These are phyloP conservation scores for Delia radicum DNA, from an alignment of 1,140 invertebrate genomes.

Conservation along the genomic window DNA sequence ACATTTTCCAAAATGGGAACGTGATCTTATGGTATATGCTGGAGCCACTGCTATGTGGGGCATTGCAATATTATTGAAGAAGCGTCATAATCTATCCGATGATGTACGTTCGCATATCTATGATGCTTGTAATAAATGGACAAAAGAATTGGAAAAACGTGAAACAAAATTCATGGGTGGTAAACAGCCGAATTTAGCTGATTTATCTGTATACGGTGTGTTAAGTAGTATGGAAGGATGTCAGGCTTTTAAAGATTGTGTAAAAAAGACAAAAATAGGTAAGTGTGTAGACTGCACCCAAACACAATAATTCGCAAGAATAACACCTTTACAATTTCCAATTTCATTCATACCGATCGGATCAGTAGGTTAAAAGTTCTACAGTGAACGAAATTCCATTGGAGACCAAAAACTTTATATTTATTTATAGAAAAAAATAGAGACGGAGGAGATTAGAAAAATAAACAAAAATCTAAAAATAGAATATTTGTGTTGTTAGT, in stretches of 20 bases:
- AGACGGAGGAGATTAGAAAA: too few species aligned
- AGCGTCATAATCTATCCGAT: constrained; percentile 80
- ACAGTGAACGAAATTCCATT: too few species aligned
- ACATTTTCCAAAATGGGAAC: constrained; percentile 83
- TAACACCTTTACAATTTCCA: too few species aligned
- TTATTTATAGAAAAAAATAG: too few species aligned
- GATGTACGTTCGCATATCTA: constrained; percentile 90
- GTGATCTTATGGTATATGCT: constrained; percentile 86
- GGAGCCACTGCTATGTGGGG: constrained; percentile 93
- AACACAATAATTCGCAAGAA: too few species aligned
- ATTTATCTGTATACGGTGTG: constrained; percentile 91
- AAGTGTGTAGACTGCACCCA: not conserved
- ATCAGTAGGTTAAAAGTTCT: too few species aligned
- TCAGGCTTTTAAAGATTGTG: constrained; percentile 82
- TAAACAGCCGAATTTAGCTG: constrained; percentile 84
- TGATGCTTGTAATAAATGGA: constrained; percentile 83
- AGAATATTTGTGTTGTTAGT: too few species aligned
- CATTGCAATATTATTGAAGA: constrained; percentile 86
- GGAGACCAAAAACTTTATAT: too few species aligned
- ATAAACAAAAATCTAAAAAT: too few species aligned
- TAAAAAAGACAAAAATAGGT: constrained; percentile 70
- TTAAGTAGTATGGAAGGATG: constrained; percentile 95
- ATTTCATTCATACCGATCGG: too few species aligned
- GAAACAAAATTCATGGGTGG: constrained; percentile 82
- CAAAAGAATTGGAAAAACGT: constrained; percentile 68